phyloP scores from a whole-genome alignment of 2,113 vertebrate genomes.

The Chaetops frenatus region DNA sequence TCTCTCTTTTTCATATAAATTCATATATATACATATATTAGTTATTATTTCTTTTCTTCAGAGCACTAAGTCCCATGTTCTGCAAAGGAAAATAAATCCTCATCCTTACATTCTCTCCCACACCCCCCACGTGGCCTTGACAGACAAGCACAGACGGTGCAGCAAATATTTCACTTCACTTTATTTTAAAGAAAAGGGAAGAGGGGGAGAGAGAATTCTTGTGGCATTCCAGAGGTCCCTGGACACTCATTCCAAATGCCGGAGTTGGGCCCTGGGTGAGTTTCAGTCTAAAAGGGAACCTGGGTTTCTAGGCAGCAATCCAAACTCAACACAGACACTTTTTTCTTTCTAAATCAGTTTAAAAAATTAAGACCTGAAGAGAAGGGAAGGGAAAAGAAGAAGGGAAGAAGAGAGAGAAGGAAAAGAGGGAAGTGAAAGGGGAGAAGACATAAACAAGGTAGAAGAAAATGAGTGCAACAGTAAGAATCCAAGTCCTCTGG shows the following conservation, averaged over 20 bases:
- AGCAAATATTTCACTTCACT: slow-evolving; percentile 71
- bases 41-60: slow-evolving; percentile 48
- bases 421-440: not conserved
- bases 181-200: slow-evolving; percentile 72
- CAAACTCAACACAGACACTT: slow-evolving; percentile 72
- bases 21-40: slow-evolving; percentile 8
- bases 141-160: slow-evolving; percentile 51
- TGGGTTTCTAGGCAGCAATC: slow-evolving; percentile 70
- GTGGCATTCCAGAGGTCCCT: slow-evolving; percentile 74
- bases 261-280: slow-evolving; percentile 60
- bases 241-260: slow-evolving; percentile 73
- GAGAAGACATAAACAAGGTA: not conserved
- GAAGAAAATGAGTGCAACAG: not conserved
- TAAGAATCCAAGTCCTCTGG: not conserved
- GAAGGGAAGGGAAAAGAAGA: not conserved
- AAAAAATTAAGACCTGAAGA: not conserved
- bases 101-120: slow-evolving; percentile 42
- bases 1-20: slow-evolving; percentile 19
- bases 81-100: slow-evolving; percentile 62
- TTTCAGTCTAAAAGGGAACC: slow-evolving; percentile 60
- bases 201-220: slow-evolving; percentile 70
- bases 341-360: slow-evolving; percentile 58
- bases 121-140: slow-evolving; percentile 15
- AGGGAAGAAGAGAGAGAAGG: not conserved
- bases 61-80: slow-evolving; percentile 39